These are phyloP conservation scores for Setophaga coronata DNA, from an alignment of 2,113 vertebrate species.

Conservation along the genomic window DNA sequence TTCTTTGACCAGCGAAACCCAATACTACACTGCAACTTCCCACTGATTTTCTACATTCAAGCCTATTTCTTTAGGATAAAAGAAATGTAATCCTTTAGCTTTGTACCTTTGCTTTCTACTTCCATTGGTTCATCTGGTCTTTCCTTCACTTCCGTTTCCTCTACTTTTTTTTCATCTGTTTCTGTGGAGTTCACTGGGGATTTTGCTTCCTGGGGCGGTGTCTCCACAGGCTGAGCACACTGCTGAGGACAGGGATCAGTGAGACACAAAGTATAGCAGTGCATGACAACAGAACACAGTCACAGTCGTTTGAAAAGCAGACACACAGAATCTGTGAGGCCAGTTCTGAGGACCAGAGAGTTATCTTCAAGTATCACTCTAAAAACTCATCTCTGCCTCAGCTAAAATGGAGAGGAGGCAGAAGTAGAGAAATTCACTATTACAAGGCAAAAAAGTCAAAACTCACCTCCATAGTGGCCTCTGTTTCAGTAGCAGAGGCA, in stretches of 20 bases:
- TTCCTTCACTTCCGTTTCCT: conserved; percentile 78
- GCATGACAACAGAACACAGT: not conserved
- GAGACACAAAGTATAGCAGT: not conserved
- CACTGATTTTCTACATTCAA: not conserved
- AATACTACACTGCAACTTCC: not conserved
- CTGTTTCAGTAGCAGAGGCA: conserved; percentile 53
- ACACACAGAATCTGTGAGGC: not conserved
- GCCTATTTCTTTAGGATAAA: not conserved
- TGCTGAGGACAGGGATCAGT: conserved; percentile 14
- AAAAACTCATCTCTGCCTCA: not conserved
- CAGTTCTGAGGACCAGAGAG: not conserved
- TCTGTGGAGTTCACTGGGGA: conserved; percentile 67
- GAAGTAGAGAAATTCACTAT: not conserved
- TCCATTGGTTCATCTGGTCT: conserved; percentile 84
- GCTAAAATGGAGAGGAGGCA: not conserved
- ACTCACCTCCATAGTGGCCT: conserved; percentile 72
- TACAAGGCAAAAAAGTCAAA: not conserved
- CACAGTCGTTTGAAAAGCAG: not conserved
- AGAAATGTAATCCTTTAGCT: not conserved
- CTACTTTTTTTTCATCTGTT: conserved; percentile 75
- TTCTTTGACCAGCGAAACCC: not conserved
- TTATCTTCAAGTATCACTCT: not conserved
- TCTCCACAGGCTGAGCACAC: conserved; percentile 62
- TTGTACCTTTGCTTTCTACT: conserved; percentile 81
- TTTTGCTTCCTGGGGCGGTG: conserved; percentile 70